phyloP scores from a whole-genome alignment of 2,888 invertebrate genomes.

The Chaetogeoica ovagalla region DNA sequence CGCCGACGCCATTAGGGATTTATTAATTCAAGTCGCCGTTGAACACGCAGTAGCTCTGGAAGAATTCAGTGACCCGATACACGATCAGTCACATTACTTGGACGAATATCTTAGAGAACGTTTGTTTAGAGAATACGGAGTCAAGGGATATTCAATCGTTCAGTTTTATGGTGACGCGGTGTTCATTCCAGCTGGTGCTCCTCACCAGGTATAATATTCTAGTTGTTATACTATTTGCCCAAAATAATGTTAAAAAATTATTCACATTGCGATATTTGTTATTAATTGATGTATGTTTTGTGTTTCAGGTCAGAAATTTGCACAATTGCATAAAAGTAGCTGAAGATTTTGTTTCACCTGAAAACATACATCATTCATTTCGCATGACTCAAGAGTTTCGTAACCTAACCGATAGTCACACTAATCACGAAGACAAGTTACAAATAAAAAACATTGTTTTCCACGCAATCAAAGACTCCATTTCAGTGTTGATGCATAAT shows the following conservation, averaged over 20 bases:
- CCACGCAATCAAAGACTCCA: conserved; percentile 94
- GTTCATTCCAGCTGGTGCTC: conserved; percentile 97
- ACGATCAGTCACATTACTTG: conserved; percentile 95
- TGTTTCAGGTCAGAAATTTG: conserved; percentile 79
- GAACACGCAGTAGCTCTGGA: conserved; percentile 74
- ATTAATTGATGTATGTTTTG: background rate
- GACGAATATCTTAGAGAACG: conserved; percentile 84
- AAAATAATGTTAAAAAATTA: no score
- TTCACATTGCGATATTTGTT: no score
- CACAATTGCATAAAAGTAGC: conserved; percentile 98
- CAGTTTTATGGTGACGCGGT: conserved; percentile 97
- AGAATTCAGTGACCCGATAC: conserved; percentile 92
- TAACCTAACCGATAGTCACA: conserved; percentile 87
- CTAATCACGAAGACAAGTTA: conserved; percentile 96
- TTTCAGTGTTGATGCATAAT: conserved; percentile 65
- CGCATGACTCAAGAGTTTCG: conserved; percentile 95
- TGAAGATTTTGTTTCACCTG: conserved; percentile 97
- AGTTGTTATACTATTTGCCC: background rate
- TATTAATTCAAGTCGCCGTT: conserved; percentile 83
- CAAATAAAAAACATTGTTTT: conserved; percentile 98
- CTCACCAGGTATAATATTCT: conserved; percentile 73
- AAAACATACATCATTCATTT: conserved; percentile 95
- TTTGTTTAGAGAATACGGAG: conserved; percentile 87
- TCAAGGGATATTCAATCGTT: conserved; percentile 91
- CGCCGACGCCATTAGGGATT: conserved; percentile 92